Percentiles rank a stretch among this genome's conserved stretches.
phyloP scores from a whole-genome alignment of 2,113 vertebrate species.

The Barbus barbus region DNA sequence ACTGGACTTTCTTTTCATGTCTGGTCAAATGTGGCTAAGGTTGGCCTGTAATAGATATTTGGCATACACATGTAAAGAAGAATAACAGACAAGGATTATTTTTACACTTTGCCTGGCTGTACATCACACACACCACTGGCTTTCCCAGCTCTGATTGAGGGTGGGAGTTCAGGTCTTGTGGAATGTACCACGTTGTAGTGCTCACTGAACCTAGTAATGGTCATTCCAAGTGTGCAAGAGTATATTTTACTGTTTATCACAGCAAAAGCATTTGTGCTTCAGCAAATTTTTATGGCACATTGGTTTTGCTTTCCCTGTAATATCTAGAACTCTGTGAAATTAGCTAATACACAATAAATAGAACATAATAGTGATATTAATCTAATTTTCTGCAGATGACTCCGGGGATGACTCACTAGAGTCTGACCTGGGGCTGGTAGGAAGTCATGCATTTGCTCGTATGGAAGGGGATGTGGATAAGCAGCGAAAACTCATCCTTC shows the following conservation, averaged over 20 bases:
- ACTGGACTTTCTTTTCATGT: slow-evolving; percentile 19
- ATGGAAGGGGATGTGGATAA: slow-evolving; percentile 99
- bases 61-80: neutral
- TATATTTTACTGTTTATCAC: neutral
- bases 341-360: neutral
- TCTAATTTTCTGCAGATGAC: slow-evolving; percentile 71
- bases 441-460: slow-evolving; percentile 92
- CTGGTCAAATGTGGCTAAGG: slow-evolving; percentile 8
- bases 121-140: slow-evolving; percentile 7
- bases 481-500: slow-evolving; percentile 88
- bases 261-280: neutral
- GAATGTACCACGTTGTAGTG: neutral
- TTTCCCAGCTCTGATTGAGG: neutral
- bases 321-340: neutral
- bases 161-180: neutral
- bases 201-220: slow-evolving; percentile 10
- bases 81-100: slow-evolving; percentile 18
- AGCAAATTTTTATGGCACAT: neutral
- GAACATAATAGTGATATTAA: neutral
- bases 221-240: slow-evolving; percentile 6
- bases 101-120: neutral
- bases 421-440: slow-evolving; percentile 87
- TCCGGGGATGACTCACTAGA: slow-evolving; percentile 87
- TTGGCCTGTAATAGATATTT: neutral
- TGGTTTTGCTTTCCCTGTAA: slow-evolving; percentile 3